Evolutionary conservation across 2,888 invertebrate genomes (phyloP).

Genomic region (Callinectes sapidus): DNA sequence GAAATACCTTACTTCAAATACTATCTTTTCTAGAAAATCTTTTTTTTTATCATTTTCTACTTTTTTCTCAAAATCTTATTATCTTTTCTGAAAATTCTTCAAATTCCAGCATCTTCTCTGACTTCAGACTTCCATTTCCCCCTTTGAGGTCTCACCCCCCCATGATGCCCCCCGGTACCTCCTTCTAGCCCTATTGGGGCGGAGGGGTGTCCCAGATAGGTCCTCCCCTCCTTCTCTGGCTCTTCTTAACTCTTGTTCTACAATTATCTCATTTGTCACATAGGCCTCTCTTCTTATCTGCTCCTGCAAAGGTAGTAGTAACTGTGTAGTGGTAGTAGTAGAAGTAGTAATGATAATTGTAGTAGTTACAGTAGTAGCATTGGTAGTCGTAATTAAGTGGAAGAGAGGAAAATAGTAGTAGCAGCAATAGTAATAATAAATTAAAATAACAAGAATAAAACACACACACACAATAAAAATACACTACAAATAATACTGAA

Average conservation of each 20-base stretch:
- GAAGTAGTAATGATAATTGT: background rate
- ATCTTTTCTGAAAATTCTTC: no score
- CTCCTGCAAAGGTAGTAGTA: constrained; percentile 45
- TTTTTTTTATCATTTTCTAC: no score
- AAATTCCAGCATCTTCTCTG: no score
- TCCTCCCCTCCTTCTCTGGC: constrained; percentile 57
- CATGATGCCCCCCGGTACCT: background rate
- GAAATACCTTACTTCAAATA: no score
- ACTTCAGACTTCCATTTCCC: no score
- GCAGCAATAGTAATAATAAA: background rate
- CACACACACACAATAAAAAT: no score
- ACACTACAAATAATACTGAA: no score
- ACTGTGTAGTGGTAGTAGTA: background rate
- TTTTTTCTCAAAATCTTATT: no score
- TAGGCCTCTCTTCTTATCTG: constrained; percentile 68
- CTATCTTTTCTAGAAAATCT: no score
- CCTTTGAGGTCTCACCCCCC: background rate
- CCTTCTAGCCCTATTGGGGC: background rate
- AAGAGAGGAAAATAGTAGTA: background rate
- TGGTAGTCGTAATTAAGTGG: background rate
- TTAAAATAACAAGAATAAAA: background rate
- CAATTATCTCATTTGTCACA: constrained; percentile 72
- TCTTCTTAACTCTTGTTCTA: constrained; percentile 71
- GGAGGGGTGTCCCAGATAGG: background rate
- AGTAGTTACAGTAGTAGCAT: background rate